Conservation (phyloP, 2,113 vertebrate genomes). For the Pseudorasbora parva region DNA sequence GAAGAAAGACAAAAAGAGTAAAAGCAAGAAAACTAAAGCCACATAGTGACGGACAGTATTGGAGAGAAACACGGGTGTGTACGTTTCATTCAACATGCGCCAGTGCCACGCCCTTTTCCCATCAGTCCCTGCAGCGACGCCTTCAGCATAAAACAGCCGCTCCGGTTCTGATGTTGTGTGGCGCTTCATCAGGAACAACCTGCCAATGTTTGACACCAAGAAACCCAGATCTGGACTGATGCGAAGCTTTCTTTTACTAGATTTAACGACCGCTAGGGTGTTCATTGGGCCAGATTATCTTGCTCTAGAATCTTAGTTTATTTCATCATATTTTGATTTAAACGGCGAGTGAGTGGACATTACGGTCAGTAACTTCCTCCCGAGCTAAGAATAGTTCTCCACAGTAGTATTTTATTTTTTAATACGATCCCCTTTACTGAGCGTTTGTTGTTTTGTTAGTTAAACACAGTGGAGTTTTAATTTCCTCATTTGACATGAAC, state of each 20-base stretch:
- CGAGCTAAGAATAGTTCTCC: neutral
- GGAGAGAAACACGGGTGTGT: neutral
- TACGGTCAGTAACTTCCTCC: neutral
- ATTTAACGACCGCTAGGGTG: neutral
- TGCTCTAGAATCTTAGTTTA: neutral
- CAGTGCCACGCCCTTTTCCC: slow-evolving; percentile 33
- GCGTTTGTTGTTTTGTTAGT: too few relatives aligned
- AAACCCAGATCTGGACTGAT: too few relatives aligned
- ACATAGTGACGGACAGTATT: slow-evolving; percentile 81
- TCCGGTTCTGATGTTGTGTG: too few relatives aligned
- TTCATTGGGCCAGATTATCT: neutral
- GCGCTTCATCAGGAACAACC: too few relatives aligned
- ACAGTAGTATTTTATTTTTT: neutral
- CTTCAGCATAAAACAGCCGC: too few relatives aligned
- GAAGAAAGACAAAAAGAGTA: slow-evolving; percentile 99
- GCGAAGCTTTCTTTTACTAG: neutral
- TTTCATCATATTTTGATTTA: neutral
- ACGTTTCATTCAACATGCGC: neutral
- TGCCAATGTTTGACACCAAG: too few relatives aligned
- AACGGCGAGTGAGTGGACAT: neutral
- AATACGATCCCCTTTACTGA: neutral
- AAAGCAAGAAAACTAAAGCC: slow-evolving; percentile 97
- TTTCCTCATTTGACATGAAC: neutral
- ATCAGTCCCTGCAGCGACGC: neutral
- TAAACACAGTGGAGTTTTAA: too few relatives aligned